Base-by-base conservation (phyloP, 2,797 vertebrate species). In the Liasis olivaceus region DNA sequence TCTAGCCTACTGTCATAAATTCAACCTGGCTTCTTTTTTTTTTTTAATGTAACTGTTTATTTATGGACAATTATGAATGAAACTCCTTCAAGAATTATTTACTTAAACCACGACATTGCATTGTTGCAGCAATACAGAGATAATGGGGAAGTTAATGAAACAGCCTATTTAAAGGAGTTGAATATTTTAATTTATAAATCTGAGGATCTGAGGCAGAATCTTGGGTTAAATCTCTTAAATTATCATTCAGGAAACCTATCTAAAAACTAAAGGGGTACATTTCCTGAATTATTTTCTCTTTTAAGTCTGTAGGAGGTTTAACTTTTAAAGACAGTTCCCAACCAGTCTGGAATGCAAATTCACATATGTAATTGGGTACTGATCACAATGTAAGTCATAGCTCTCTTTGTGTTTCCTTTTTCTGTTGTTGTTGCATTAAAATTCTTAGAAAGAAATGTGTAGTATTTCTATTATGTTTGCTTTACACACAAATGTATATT, bases 61-160 rank as follows among this genome's bases (percentile, higher is more conserved):
- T 96, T 96, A 93, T 81, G 89, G 47, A 93, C 22, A 51, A 5
- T 92, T 85, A 77, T 94, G 94, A 94, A 92, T 1, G 11, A 22
- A 24, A 95, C 96, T 95, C 14, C 89, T 88, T 92, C 28, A 94
- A 88, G 91, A 94, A 94, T 93, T 95, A 94, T 90, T 60, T 91
- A 92, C 15, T 90, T 92, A 94, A 90, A 1, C 85, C 95, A 90
- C 94, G 92, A 88, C 14, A 66, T 93, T 88, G 77, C 28, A 94
- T 81, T 66, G 2, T 60, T 90, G 28, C 88, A 28, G 87, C 54
- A 94, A 88, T 89, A 64, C 0, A 81, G 17, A 63, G 85, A 91
- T 95, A 84, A 93, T 92, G 91, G 90, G 87, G 81, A 17, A 60
- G 5, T 3, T 92, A 20, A 91, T 92, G 66, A 95, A 96, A 97